A percentile compares a stretch with the other conserved stretches of the same genome.
phyloP scores from a whole-genome alignment of 2,113 vertebrate species.

The Tympanuchus pallidicinctus region DNA sequence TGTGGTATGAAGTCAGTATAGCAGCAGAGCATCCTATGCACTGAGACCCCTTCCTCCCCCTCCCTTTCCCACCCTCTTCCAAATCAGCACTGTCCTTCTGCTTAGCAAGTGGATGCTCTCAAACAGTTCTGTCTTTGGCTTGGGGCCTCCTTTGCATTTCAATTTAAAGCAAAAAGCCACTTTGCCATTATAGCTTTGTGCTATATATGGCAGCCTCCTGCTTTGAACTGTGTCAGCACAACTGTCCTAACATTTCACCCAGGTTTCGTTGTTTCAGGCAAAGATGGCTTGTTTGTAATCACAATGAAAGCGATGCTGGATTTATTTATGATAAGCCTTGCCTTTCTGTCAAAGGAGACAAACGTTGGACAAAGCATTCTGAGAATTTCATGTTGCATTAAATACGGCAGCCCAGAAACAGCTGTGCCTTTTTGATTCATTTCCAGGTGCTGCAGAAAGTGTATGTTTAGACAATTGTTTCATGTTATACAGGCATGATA shows the following conservation, averaged over 20 bases:
- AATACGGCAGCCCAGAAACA: background rate
- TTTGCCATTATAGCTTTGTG: conserved; percentile 63
- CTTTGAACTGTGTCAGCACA: conserved; percentile 65
- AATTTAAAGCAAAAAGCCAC: conserved; percentile 70
- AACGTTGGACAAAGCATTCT: background rate
- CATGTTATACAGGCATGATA: background rate
- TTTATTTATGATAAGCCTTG: conserved; percentile 39
- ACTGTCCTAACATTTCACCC: conserved; percentile 65
- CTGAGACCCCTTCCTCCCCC: conserved; percentile 44
- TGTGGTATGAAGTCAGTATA: conserved; percentile 74
- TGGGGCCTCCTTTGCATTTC: conserved; percentile 71
- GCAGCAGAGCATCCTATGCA: conserved; percentile 71
- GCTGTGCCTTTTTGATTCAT: conserved; percentile 37
- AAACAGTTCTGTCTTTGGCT: conserved; percentile 70
- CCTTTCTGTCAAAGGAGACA: conserved; percentile 30
- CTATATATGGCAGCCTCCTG: conserved; percentile 66
- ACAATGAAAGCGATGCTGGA: conserved; percentile 32
- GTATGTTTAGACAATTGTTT: conserved; percentile 17
- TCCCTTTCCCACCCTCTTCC: conserved; percentile 33
- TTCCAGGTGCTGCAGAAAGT: conserved; percentile 45
- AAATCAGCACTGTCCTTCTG: conserved; percentile 60
- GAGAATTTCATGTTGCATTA: conserved; percentile 28
- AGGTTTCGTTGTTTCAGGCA: conserved; percentile 69
- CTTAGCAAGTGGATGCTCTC: conserved; percentile 72
- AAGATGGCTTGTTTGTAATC: conserved; percentile 60